Base-by-base conservation (phyloP, 2,797 vertebrate species). In the Silurus lanzhouensis region DNA sequence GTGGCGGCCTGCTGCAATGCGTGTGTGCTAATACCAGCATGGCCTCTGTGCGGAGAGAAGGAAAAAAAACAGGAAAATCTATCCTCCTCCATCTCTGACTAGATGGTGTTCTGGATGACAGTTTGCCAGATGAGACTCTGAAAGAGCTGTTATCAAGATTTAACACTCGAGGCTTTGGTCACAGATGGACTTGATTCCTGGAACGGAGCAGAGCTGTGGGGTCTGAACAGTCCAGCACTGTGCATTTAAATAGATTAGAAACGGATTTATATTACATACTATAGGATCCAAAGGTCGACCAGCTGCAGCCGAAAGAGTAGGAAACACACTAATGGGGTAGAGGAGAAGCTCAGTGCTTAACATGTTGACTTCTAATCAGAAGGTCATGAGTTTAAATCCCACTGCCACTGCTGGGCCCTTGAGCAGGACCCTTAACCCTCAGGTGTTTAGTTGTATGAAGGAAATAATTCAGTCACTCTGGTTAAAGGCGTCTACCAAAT, bases 11-110 rank as follows among this genome's bases (percentile, higher is more conserved):
- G 93, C 79, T 67, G 79, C 46, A 81, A 89, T 88, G 91, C 64
- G 85, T 93, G 90, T 91, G 90, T 87, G 88, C 92, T 90, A 92
- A 92, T 90, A 86, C 89, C 89, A 66, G 90, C 79, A 67, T 55
- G n/a, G 25, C 78, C n/a, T 48, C 60, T 3, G 61, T 64, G 61
- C 7, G 27, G 15, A 3, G 0, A 52, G 10, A 52, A 52, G 48
- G 10, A 52, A 52, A 52, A 9, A 20, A 15, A 5, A n/a, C 9
- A 46, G 6, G 60, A 67, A 81, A 67, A n/a, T 31, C 79, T 31
- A 31, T 81, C 64, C 79, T 31, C 46, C 55, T 81, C 46, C 46
- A 68, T 55, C 48, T 63, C n/a, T 12, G 44, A 66, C 78, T 66
- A 64, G 7, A 80, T 81, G 78, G 38, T 67, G 44, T 81, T 22